phyloP scores from a whole-genome alignment of 2,888 invertebrate species.

The Drosophila paranaensis region DNA sequence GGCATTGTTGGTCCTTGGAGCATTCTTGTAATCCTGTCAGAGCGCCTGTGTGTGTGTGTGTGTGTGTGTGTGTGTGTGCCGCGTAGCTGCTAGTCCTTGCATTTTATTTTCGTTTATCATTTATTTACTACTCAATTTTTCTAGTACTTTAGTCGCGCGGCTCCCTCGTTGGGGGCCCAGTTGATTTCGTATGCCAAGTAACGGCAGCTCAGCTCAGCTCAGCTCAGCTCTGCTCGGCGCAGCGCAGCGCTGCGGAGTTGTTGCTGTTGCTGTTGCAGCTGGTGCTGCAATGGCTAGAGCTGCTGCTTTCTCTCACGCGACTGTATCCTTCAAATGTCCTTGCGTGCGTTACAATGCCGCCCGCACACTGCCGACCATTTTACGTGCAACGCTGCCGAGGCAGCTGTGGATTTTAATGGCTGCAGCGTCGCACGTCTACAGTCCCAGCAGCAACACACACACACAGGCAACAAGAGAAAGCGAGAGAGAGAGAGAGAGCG shows the following conservation, averaged over 20 bases:
- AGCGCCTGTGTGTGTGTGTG: slow-evolving; percentile 26
- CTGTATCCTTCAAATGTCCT: slow-evolving; percentile 83
- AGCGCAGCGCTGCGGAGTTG: background rate
- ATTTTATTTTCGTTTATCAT: slow-evolving; percentile 82
- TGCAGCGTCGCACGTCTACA: slow-evolving; percentile 75
- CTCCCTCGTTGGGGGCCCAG: slow-evolving; percentile 67
- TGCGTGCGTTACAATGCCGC: slow-evolving; percentile 77
- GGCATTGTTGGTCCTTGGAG: slow-evolving; percentile 73
- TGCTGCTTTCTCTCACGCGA: slow-evolving; percentile 69
- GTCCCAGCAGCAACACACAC: slow-evolving; percentile 65
- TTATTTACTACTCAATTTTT: slow-evolving; percentile 82
- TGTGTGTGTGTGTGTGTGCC: slow-evolving; percentile 27
- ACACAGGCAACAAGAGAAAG: slow-evolving; percentile 5
- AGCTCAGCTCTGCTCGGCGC: background rate
- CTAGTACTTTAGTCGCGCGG: slow-evolving; percentile 75
- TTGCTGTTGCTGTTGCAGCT: slow-evolving; percentile 23
- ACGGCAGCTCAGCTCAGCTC: slow-evolving; percentile 70
- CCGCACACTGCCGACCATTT: slow-evolving; percentile 59
- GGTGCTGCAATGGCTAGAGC: slow-evolving; percentile 27
- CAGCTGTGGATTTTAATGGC: slow-evolving; percentile 77
- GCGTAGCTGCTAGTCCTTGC: slow-evolving; percentile 65
- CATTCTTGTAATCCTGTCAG: slow-evolving; percentile 78
- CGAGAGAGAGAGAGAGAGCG: background rate
- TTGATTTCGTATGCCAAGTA: slow-evolving; percentile 79
- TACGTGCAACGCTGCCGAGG: slow-evolving; percentile 51